Evolutionary conservation across 2,888 invertebrate species (phyloP), one percentile per base, ranked within the genome.

Genomic region (Caenorhabditis imperialis): DNA sequence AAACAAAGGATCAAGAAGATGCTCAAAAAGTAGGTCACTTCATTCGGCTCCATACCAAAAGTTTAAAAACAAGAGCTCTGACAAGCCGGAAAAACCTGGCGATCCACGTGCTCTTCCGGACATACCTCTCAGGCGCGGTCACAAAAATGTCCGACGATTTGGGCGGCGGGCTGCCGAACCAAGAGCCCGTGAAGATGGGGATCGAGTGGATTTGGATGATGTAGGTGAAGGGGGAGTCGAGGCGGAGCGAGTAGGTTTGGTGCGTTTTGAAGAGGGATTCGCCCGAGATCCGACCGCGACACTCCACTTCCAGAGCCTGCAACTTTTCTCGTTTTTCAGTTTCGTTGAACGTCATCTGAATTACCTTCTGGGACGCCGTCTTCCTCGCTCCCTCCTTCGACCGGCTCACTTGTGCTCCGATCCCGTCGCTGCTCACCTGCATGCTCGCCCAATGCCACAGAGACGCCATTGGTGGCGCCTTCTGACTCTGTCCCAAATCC

Each of bases 171-270:
- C 16, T 44, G 54, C 73, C 73, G 30, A 67, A 73, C 22, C 45
- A 73, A 22, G 73, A 73, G 16, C 73, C 73, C 7, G 67, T 44
- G 45, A 73, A 67, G 7, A 73, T 20, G 16, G 73, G 73, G 37
- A 67, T 65, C 0, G 51, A 65, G 3, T 67, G 30, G 14, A 74
- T 27, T n/a, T 47, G 40, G 2, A 74, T 14, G 16, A 74, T 37
- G 33, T 69, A 74, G 8, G 62, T 69, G 42, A 74, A 74, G 1
- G 74, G 57, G 6, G 74, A 74, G 27, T 74, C 74, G 37, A 74
- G 50, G 7, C 74, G 61, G 3, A 40, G 57, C 16, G 67, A 22
- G 20, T 74, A 74, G 4, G 55, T n/a, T 37, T 35, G 47, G 42
- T 54, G 44, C 14, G 45, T 60, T 4, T 55, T 27, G 20, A 42